phyloP scores from a whole-genome alignment of 1,140 invertebrate genomes.

The Papilio helenus region DNA sequence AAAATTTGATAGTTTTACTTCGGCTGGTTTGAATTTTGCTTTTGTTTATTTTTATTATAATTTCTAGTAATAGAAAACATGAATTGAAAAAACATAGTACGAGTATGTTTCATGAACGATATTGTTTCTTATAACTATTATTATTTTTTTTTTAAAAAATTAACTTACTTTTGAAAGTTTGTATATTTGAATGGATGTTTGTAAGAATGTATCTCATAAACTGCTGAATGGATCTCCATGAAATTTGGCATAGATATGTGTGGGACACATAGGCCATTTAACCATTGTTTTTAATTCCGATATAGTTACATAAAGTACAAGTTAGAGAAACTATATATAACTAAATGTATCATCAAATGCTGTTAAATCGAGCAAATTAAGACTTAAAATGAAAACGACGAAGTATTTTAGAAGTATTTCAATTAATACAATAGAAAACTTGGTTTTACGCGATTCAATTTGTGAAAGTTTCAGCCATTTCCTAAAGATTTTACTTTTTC shows the following conservation, averaged over 20 bases:
- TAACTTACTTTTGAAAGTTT: no score
- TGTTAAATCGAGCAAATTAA: neutral
- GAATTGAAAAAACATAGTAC: neutral
- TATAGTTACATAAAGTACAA: no score
- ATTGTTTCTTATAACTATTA: no score
- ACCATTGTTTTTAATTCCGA: no score
- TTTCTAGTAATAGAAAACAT: neutral
- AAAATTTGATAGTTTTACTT: neutral
- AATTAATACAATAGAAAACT: conserved; percentile 16
- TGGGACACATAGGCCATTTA: no score
- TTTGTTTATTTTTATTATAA: neutral
- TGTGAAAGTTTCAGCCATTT: neutral
- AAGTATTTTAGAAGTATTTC: conserved; percentile 10
- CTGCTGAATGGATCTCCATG: no score
- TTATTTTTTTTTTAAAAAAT: no score
- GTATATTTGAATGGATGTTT: no score
- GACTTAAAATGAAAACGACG: conserved; percentile 12
- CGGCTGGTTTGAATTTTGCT: neutral
- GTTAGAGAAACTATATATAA: neutral
- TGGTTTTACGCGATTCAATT: conserved; percentile 2
- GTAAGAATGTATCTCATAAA: no score
- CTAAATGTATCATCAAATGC: neutral
- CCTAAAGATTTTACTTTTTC: neutral
- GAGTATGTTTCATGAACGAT: no score
- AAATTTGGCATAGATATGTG: no score